Evolutionary conservation across 2,797 vertebrate genomes (phyloP).

Genomic region (Mycteria americana): DNA sequence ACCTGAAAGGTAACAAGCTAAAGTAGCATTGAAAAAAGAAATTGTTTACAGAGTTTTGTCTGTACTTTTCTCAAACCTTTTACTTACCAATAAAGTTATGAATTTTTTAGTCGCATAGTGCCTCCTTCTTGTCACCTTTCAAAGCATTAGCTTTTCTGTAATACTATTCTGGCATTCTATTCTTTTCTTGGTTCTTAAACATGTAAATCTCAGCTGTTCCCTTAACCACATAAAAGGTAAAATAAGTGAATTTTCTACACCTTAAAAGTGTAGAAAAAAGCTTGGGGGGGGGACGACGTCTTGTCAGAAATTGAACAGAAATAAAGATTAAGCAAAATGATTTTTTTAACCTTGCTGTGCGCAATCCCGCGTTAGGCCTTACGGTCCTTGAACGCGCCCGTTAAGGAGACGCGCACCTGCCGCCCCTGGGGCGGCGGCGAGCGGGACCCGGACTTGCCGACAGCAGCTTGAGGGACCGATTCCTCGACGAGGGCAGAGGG

Average conservation of each 20-base stretch:
- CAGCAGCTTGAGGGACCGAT: fast-evolving
- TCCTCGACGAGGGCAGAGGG: fast-evolving
- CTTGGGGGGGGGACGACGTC: fast-evolving
- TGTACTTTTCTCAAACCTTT: not conserved
- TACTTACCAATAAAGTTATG: not conserved
- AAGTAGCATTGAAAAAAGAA: not conserved
- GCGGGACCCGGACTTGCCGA: fast-evolving
- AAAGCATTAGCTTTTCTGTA: not conserved
- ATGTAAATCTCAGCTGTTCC: not conserved
- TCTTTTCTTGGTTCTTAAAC: not conserved
- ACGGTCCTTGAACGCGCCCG: too few relatives aligned
- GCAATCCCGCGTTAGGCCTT: not conserved
- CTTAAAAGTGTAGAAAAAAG: not conserved
- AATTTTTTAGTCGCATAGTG: not conserved
- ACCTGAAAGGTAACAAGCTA: not conserved
- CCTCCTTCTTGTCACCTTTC: not conserved
- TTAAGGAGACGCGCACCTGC: too few relatives aligned
- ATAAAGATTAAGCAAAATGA: not conserved
- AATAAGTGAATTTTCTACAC: not conserved
- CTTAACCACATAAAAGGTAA: not conserved
- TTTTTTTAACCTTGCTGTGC: not conserved
- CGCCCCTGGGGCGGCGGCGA: not conserved
- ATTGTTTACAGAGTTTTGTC: not conserved
- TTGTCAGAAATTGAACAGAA: not conserved
- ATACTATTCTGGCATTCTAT: not conserved